phyloP scores from a whole-genome alignment of 2,113 vertebrate genomes.

The Antechinus stuartii region DNA sequence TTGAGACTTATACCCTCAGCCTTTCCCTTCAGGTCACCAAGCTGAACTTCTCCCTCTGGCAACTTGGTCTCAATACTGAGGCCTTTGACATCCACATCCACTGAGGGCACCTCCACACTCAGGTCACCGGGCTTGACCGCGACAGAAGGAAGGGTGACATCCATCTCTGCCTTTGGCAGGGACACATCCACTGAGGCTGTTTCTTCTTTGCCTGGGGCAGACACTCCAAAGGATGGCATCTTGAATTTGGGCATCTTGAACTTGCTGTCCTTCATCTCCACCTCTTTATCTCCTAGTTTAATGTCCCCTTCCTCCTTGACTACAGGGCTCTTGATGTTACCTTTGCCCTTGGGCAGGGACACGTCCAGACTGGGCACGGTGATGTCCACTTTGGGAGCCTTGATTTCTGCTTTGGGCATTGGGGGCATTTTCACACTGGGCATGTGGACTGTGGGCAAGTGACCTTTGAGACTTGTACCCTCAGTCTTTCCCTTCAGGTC shows the following conservation, averaged over 20 bases:
- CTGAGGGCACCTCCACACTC: fast-evolving
- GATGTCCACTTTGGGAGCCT: no score
- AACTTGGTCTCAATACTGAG: no score
- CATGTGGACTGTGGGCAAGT: no score
- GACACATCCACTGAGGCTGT: fast-evolving
- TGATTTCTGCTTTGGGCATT: no score
- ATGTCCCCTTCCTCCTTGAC: not conserved
- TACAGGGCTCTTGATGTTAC: not conserved
- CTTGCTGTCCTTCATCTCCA: not conserved
- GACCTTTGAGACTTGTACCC: no score
- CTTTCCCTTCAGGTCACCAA: not conserved
- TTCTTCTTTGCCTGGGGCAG: fast-evolving
- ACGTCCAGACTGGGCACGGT: not conserved
- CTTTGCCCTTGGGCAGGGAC: not conserved
- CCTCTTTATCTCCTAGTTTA: fast-evolving
- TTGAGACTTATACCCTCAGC: fast-evolving
- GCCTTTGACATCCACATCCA: no score
- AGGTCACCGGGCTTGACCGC: no score
- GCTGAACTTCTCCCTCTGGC: fast-evolving
- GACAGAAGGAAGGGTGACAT: fast-evolving
- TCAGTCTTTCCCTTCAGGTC: no score
- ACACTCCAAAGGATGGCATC: conserved; percentile 74
- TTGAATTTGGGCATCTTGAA: conserved; percentile 76
- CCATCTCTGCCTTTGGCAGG: no score
- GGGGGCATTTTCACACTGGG: no score